Conservation (phyloP, 53 echinoderm and acorn worm species). For the Pentamera pediparva region DNA sequence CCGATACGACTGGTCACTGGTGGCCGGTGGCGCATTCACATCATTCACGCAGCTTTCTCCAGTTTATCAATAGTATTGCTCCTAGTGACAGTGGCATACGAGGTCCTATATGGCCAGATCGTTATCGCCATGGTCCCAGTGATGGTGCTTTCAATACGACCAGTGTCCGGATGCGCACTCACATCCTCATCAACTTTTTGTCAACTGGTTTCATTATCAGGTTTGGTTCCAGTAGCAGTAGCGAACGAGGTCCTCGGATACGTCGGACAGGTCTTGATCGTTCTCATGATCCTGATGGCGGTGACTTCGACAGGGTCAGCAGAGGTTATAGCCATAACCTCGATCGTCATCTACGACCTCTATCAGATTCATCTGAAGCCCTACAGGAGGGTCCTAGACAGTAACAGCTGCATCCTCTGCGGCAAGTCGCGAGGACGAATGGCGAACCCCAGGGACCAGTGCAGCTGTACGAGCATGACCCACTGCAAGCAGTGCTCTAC, state of each 20-base stretch:
- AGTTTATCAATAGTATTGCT: too few species aligned
- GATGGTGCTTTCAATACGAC: too few species aligned
- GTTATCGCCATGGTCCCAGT: too few species aligned
- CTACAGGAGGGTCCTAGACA: constrained; percentile 64
- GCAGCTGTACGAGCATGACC: constrained; percentile 70
- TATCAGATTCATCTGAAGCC: constrained; percentile 94
- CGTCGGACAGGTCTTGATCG: constrained; percentile 69
- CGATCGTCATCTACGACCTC: constrained; percentile 85
- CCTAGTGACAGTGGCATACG: too few species aligned
- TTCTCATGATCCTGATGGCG: constrained; percentile 83
- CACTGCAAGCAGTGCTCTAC: constrained; percentile 55
- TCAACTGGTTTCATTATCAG: too few species aligned
- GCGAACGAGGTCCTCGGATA: constrained; percentile 75
- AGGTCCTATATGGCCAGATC: too few species aligned
- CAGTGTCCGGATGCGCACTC: too few species aligned
- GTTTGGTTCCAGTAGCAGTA: constrained; percentile 70
- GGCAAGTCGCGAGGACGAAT: constrained; percentile 87
- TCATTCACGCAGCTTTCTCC: too few species aligned
- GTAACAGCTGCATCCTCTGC: constrained; percentile 81
- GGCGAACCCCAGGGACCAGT: constrained; percentile 78
- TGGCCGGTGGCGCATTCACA: too few species aligned
- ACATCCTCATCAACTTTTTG: too few species aligned
- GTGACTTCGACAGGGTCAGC: constrained; percentile 98
- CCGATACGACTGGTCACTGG: too few species aligned
- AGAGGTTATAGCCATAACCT: constrained; percentile 91